Conservation (phyloP, 2,888 invertebrate genomes). For the Trichopoda pennipes region DNA sequence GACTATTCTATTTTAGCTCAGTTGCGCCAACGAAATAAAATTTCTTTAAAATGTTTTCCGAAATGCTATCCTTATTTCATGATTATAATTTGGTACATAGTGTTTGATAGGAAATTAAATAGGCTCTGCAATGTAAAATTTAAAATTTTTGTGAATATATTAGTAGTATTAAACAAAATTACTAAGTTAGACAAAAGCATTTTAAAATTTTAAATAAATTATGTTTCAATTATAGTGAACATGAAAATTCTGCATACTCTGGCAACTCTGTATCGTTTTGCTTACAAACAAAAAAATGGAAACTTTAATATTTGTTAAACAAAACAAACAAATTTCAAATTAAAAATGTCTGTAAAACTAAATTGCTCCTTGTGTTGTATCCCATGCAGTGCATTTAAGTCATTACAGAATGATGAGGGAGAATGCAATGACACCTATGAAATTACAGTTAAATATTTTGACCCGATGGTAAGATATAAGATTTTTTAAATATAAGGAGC, state of each 20-base stretch:
- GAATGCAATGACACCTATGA: constrained; percentile 56
- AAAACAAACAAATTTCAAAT: not conserved
- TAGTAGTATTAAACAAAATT: too few relatives aligned
- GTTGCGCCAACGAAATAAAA: too few relatives aligned
- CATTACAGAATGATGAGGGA: constrained; percentile 48
- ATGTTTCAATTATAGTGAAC: too few relatives aligned
- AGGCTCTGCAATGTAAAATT: too few relatives aligned
- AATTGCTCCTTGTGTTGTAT: constrained; percentile 46
- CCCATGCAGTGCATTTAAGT: constrained; percentile 39
- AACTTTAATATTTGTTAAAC: not conserved
- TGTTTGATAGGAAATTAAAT: too few relatives aligned
- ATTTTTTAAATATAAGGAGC: not conserved
- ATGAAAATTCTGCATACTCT: not conserved
- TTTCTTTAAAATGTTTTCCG: too few relatives aligned
- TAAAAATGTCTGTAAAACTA: constrained; percentile 42
- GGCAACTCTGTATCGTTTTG: constrained; percentile 20
- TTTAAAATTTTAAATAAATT: too few relatives aligned
- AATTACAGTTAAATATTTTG: constrained; percentile 63
- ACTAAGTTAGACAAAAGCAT: too few relatives aligned
- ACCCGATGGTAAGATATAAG: constrained; percentile 56
- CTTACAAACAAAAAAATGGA: constrained; percentile 32
- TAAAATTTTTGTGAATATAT: too few relatives aligned
- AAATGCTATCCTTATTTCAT: too few relatives aligned
- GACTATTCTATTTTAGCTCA: too few relatives aligned
- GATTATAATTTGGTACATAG: too few relatives aligned